Conservation (phyloP, 2,888 invertebrate genomes). For the Caenorhabditis afra region DNA sequence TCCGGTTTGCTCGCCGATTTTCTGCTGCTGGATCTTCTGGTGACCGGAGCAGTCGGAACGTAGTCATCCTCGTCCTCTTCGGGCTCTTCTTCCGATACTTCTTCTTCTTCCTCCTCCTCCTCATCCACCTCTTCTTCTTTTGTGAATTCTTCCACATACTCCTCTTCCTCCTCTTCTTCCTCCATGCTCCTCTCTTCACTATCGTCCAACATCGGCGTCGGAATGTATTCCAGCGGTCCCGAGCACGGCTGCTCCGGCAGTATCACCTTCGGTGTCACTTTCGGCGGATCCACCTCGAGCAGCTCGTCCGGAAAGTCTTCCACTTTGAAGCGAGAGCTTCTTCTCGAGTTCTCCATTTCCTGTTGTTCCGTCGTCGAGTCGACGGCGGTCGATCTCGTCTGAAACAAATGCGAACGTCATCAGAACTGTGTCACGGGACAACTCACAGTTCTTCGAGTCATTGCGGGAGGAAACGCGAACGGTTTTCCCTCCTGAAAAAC, state of each 20-base stretch:
- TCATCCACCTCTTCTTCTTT: conserved; percentile 34
- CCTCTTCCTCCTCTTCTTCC: conserved; percentile 10
- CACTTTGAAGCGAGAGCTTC: conserved; percentile 33
- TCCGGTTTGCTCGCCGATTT: background rate
- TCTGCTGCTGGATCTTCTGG: conserved; percentile 41
- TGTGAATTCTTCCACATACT: background rate
- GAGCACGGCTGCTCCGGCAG: conserved; percentile 28
- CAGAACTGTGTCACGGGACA: background rate
- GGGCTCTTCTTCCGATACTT: conserved; percentile 6
- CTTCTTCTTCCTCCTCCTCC: conserved; percentile 9
- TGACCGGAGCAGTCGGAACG: conserved; percentile 29
- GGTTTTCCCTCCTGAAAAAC: conserved; percentile 45
- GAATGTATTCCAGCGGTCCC: conserved; percentile 32
- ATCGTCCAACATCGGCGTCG: no score
- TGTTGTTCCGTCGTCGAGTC: conserved; percentile 8
- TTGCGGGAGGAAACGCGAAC: conserved; percentile 18
- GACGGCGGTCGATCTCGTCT: conserved; percentile 31
- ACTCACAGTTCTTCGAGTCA: conserved; percentile 55
- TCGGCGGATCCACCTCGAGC: conserved; percentile 22
- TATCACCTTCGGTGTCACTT: background rate
- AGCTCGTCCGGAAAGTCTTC: conserved; percentile 53
- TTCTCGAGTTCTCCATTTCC: background rate
- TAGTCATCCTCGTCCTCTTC: conserved; percentile 37
- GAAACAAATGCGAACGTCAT: conserved; percentile 5
- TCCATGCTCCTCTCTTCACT: no score